phyloP scores from a whole-genome alignment of 1,140 invertebrate species.

The Lepidotrigona ventralis region DNA sequence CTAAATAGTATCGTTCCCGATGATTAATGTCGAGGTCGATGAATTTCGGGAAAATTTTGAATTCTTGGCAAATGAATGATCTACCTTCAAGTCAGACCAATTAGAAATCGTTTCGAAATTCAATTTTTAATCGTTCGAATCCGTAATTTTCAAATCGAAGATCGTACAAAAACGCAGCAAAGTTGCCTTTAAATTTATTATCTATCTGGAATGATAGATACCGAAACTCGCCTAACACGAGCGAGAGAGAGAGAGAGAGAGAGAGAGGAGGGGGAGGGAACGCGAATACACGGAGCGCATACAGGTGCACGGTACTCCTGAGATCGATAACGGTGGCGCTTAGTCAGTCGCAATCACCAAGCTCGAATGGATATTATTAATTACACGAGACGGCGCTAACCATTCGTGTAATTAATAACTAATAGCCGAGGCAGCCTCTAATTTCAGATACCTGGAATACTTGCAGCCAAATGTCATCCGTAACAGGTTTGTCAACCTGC shows the following conservation, averaged over 20 bases:
- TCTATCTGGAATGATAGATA: too few species aligned
- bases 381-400: conserved; percentile 42
- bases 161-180: too few species aligned
- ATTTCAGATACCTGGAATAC: conserved; percentile 17
- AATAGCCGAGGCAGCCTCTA: conserved; percentile 26
- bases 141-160: too few species aligned
- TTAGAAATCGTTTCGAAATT: too few species aligned
- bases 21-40: background rate
- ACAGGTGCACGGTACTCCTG: background rate
- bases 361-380: conserved; percentile 40
- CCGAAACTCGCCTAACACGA: too few species aligned
- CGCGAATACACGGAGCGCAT: background rate
- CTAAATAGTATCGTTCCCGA: background rate
- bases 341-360: conserved; percentile 28
- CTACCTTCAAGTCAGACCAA: too few species aligned
- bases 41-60: too few species aligned
- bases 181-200: too few species aligned
- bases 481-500: conserved; percentile 22
- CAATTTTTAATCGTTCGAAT: too few species aligned
- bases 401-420: conserved; percentile 42
- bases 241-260: too few species aligned
- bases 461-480: background rate
- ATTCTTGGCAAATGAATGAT: too few species aligned
- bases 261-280: background rate
- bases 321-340: conserved; percentile 28